Evolutionary conservation across 2,113 vertebrate species (phyloP).

Genomic region (Hemichromis elongatus): DNA sequence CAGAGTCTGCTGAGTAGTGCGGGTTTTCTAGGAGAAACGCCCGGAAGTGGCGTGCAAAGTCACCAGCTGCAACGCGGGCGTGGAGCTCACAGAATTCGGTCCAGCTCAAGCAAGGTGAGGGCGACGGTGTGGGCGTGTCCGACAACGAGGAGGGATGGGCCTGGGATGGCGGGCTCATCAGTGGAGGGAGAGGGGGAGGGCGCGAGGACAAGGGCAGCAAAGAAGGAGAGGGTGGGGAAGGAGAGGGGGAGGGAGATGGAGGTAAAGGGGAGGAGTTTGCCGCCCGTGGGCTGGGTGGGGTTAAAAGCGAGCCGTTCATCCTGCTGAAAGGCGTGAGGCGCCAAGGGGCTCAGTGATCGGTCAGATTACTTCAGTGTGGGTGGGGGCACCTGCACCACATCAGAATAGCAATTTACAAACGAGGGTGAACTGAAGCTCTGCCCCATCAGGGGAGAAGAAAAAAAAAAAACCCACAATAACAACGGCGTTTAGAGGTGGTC

Average conservation of each 20-base stretch:
- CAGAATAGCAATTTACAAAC: constrained; percentile 16
- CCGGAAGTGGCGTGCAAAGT: constrained; percentile 85
- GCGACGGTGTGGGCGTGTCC: constrained; percentile 75
- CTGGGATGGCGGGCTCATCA: constrained; percentile 50
- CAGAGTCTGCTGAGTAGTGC: constrained; percentile 76
- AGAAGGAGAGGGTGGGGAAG: constrained; percentile 71
- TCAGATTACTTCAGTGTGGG: constrained; percentile 16
- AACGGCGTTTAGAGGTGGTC: neutral
- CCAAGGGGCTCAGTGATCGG: neutral
- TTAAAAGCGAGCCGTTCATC: constrained; percentile 76
- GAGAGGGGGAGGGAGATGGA: constrained; percentile 71
- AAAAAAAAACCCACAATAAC: neutral
- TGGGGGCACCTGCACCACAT: constrained; percentile 21
- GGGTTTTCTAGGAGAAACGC: constrained; percentile 85
- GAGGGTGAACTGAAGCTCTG: neutral
- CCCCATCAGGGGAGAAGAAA: neutral
- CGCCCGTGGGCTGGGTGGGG: constrained; percentile 72
- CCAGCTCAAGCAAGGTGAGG: constrained; percentile 84
- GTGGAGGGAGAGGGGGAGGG: constrained; percentile 63
- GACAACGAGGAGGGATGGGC: constrained; percentile 68
- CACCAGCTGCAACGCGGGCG: constrained; percentile 82
- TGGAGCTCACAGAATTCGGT: constrained; percentile 91
- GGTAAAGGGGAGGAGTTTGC: constrained; percentile 71
- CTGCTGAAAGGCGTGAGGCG: neutral
- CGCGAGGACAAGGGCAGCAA: constrained; percentile 60